Base-by-base conservation (phyloP, 2,113 vertebrate genomes). In the Nansenia antarctica region DNA sequence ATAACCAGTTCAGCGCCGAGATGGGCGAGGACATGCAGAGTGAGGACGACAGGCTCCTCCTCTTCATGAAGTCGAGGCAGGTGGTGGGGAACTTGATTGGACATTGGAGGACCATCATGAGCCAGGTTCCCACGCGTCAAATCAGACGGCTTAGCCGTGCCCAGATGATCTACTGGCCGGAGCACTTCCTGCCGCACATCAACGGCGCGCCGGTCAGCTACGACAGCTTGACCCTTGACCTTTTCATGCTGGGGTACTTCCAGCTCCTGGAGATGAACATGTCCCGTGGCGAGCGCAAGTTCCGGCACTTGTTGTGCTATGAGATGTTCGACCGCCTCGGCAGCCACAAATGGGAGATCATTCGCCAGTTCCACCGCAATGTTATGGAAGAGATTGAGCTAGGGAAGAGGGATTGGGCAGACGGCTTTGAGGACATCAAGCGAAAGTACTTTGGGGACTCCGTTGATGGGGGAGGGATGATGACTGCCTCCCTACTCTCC, bases 231-330 rank as follows among this genome's bases (percentile, higher is more conserved):
- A 94, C 94, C 0, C 92, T 99, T 0, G 96, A 99, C 84, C 97
- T 98, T 37, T 99, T 99, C 87, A 98, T 99, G 97, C 93, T 99
- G 4, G 98, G 98, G 67, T 99, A 99, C 83, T 99, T 99, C 81
- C 98, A 99, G 86, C 87, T 99, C 52, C 88, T 99, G n/a, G 98
- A 99, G 88, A 99, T 99, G 98, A 92, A 88, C 65, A 94, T 99
- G 87, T 94, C 94, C 69, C 93, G 94, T 0, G 89, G 87, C 9
- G 97, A 99, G 75, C 92, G 98, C 71, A 96, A 94, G 75, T 98
- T 97, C 75, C 94, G 98, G 15, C 98, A 99, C 88, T 90, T 98
- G 35, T 90, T 99, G 62, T 99, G 98, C 89, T 99, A 96, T 0
- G 97, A 99, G 88, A 98, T 99, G 96, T 99, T 99, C 1, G 96